These are phyloP conservation scores for Amblyopsis hoosieri DNA, from an alignment of 2,797 vertebrate species.

Conservation along the genomic window DNA sequence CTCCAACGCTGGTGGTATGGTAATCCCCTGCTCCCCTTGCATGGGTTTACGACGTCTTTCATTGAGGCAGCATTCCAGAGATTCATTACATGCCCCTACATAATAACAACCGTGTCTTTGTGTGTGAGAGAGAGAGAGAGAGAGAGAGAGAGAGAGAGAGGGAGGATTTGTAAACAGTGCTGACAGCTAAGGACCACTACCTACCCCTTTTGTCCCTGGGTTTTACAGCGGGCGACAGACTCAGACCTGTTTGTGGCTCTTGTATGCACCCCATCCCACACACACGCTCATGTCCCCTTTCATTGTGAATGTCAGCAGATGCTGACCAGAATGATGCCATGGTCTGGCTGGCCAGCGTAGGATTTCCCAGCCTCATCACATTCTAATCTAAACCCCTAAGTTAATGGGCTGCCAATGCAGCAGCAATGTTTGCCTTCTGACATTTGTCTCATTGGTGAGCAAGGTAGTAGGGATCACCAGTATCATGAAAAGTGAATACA, in stretches of 20 bases:
- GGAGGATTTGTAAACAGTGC: slow-evolving; percentile 65
- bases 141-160: no score
- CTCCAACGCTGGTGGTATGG: no score
- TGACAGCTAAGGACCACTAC: slow-evolving; percentile 73
- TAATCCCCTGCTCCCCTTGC: no score
- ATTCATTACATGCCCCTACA: slow-evolving; percentile 44
- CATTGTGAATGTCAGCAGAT: slow-evolving; percentile 80
- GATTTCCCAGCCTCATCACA: slow-evolving; percentile 84
- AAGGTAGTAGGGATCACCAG: no score
- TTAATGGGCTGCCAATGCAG: slow-evolving; percentile 40
- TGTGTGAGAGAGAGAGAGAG: slow-evolving; percentile 37
- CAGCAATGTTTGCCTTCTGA: neutral
- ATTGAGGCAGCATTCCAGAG: slow-evolving; percentile 40
- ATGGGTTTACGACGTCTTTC: no score
- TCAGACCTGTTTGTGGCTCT: slow-evolving; percentile 76
- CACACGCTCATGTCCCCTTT: slow-evolving; percentile 49
- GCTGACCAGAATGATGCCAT: slow-evolving; percentile 74
- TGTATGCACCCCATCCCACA: slow-evolving; percentile 53
- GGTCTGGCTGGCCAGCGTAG: slow-evolving; percentile 54
- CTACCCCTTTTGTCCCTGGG: slow-evolving; percentile 76
- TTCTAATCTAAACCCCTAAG: slow-evolving; percentile 52
- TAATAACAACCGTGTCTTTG: slow-evolving; percentile 30
- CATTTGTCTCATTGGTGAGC: no score
- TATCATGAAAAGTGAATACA: no score
- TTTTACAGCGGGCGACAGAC: slow-evolving; percentile 67